phyloP scores from a whole-genome alignment of 1,140 invertebrate genomes.

The Eueides isabella region DNA sequence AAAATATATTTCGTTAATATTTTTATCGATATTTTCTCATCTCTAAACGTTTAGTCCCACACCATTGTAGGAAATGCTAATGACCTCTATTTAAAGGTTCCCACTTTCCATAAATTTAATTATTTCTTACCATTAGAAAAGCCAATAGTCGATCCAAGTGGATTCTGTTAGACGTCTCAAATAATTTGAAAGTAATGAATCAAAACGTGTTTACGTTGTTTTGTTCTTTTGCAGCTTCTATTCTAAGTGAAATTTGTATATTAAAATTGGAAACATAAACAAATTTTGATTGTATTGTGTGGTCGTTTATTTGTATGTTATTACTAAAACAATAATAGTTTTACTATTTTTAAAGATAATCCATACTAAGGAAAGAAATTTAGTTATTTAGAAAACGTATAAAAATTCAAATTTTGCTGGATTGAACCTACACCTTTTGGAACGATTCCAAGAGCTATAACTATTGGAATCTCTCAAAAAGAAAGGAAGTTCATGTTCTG shows the following conservation, averaged over 20 bases:
- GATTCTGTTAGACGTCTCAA: conserved; percentile 11
- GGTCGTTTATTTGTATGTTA: neutral
- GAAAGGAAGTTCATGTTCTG: no score
- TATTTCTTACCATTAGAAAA: conserved; percentile 52
- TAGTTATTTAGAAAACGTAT: no score
- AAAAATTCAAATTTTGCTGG: no score
- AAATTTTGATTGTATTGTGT: neutral
- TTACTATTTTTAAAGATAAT: no score
- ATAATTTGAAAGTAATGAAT: conserved; percentile 20
- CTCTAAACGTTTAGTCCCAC: conserved; percentile 41
- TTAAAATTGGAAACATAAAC: neutral
- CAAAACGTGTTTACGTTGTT: neutral
- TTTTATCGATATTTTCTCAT: neutral
- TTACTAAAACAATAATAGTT: no score
- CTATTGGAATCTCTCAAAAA: no score
- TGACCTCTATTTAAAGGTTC: conserved; percentile 65
- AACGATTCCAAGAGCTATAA: no score
- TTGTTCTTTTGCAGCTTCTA: neutral
- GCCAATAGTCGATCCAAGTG: conserved; percentile 22
- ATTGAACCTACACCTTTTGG: no score
- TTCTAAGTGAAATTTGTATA: neutral
- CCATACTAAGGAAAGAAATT: no score
- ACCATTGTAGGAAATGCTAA: conserved; percentile 72
- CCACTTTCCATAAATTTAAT: conserved; percentile 57
- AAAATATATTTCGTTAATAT: neutral